These are phyloP conservation scores for Aphodius granarius DNA, from an alignment of 2,888 invertebrate genomes.

Conservation along the genomic window DNA sequence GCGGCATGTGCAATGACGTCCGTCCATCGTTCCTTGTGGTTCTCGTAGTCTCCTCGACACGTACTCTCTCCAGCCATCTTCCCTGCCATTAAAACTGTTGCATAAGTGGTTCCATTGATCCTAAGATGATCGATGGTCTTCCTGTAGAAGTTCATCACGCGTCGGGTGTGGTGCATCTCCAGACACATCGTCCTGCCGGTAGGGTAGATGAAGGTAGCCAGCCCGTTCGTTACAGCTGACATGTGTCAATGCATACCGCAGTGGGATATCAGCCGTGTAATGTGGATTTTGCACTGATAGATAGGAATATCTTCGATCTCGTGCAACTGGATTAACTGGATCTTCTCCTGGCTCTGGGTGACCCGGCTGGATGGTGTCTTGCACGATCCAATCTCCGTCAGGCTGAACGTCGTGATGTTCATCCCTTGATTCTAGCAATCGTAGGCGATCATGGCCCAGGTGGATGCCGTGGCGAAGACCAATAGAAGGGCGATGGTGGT, in stretches of 20 bases:
- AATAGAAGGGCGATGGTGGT: too few relatives aligned
- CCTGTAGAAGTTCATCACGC: too few relatives aligned
- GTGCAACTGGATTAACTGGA: too few relatives aligned
- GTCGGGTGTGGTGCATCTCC: too few relatives aligned
- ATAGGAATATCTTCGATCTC: not conserved
- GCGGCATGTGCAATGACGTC: not conserved
- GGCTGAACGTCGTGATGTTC: slow-evolving; percentile 4
- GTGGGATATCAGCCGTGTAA: not conserved
- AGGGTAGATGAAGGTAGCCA: not conserved
- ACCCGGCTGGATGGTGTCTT: not conserved
- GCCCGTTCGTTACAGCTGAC: not conserved
- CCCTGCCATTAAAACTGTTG: not conserved
- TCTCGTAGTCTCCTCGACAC: not conserved
- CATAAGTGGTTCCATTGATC: not conserved
- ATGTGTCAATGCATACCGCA: slow-evolving; percentile 5
- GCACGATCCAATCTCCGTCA: too few relatives aligned
- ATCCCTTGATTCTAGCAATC: not conserved
- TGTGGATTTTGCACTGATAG: not conserved
- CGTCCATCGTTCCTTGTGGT: not conserved
- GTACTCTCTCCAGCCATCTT: not conserved
- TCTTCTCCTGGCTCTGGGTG: not conserved
- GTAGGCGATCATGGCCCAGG: slow-evolving; percentile 2
- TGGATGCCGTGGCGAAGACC: too few relatives aligned
- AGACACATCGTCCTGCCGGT: not conserved
- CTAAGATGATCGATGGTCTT: not conserved